Base-by-base conservation (phyloP, 2,113 vertebrate genomes). In the Pomatorhinus ruficollis region DNA sequence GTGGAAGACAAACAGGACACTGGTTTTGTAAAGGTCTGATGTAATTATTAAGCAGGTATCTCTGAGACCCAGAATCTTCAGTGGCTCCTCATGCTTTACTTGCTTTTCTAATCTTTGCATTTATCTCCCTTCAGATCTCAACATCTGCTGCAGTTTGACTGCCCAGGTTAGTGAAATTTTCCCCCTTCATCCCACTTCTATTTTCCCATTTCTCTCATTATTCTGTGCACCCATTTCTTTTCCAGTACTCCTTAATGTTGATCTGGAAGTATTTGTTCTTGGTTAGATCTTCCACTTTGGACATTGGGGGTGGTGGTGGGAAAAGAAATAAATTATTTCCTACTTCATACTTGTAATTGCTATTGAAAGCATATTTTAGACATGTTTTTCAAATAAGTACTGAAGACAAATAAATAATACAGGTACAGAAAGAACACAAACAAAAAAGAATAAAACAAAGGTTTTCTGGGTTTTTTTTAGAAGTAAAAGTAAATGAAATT, bases 101-200 rank as follows among this genome's bases (percentile, higher is more conserved):
- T 97, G 97, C 96, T 97, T 97, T 97, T 97, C 97, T 98, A 98
- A 98, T 97, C 96, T 97, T 97, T 98, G 95, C 97, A 97, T 98
- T 98, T 98, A 98, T 98, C 97, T 98, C 93, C 97, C 98, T 98
- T 97, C 98, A 98, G 97, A 98, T 98, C 91, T 97, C 98, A 97
- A 97, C 98, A 97, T 97, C 97, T 98, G 97, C 98, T 97, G 97
- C 97, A 98, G 86, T 97, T 97, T 98, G 97, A 95, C 94, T 97
- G 79, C 96, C 65, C 98, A 98, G 98, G 98, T 98, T 96, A 98
- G 97, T 98, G 97, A 95, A 70, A 61, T 85, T 96, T 96, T 89
- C 93, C 85, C 95, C 91, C 54, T 95, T 97, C 96, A 83, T 87
- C 77, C 50, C 15, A 56, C 40, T 39, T 84, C 69, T 64, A 19